Evolutionary conservation across 30 jellyfish, hydroid and myxozoan species (phyloP), one percentile per base, ranked within the genome.

Genomic region (Turritopsis rubra): DNA sequence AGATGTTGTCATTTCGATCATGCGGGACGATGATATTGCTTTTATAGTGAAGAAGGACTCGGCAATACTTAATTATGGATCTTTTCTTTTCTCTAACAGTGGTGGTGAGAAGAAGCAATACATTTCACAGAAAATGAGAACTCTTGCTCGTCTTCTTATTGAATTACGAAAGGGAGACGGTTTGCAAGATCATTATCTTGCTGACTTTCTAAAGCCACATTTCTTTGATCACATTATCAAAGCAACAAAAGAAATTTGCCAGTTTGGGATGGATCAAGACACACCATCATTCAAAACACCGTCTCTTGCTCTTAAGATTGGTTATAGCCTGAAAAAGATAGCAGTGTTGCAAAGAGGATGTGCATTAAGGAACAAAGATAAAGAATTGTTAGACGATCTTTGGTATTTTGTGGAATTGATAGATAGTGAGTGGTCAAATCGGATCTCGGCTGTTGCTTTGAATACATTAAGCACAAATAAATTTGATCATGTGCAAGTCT

Each of bases 91-190:
- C 27, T 78, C 52, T 53, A 77, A 31, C 65, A 28, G 78, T 66
- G 93, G 93, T 21, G 29, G 75, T 70, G 72, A 52, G 65, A 85
- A 71, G 54, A 73, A 83, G 73, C 68, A 72, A 65, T 52, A 65
- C 60, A 78, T 75, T 30, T 24, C 82, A 53, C 82, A 84, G 54
- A 75, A 76, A 52, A 74, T 84, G 91, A 72, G 89, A 53, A 52
- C 85, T 65, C 81, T 86, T 20, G 89, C 94, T 29, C 80, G 89
- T 28, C 81, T 86, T 25, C 28, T 81, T 24, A 68, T 79, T 31
- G 66, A 80, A 75, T 24, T 86, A 29, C 28, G 88, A n/a, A 73
- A 68, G 52, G 20, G 30, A 25, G 22, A 84, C 21, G 80, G 79
- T 52, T 71, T 68, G 1, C 83, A 73, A 26, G 0, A 60, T 30